These are phyloP conservation scores for Phyllostomus discolor DNA, from an alignment of 2,113 vertebrate genomes.

Conservation along the genomic window DNA sequence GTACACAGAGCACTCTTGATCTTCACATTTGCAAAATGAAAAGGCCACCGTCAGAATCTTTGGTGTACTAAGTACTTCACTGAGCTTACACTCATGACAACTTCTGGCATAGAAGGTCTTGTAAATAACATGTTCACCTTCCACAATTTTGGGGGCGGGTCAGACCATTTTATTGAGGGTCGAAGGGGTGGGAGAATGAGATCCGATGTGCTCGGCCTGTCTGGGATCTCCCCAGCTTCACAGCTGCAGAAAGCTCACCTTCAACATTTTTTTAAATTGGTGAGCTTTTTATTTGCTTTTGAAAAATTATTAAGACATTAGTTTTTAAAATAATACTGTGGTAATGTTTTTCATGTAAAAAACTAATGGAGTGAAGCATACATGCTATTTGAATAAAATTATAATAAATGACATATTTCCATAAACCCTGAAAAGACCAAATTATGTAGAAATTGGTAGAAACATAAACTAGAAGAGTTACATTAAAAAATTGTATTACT, in stretches of 20 bases:
- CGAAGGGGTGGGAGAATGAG: too few species aligned
- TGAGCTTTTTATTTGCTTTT: conserved; percentile 9
- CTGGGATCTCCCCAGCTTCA: too few species aligned
- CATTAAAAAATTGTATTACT: neutral
- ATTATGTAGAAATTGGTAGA: neutral
- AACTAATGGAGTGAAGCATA: neutral
- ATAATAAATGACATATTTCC: conserved; percentile 10
- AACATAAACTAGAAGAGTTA: neutral
- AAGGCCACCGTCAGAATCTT: neutral
- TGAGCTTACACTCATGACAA: neutral
- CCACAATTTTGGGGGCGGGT: neutral
- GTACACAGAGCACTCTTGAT: neutral
- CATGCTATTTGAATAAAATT: neutral
- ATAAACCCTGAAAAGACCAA: conserved; percentile 26
- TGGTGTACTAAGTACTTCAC: neutral
- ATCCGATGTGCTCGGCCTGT: too few species aligned
- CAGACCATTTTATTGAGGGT: too few species aligned
- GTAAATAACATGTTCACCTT: neutral
- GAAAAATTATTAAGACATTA: conserved; percentile 2
- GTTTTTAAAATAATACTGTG: neutral
- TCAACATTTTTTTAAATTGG: neutral
- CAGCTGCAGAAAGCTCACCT: neutral
- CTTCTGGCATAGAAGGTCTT: neutral
- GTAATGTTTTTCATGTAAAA: conserved; percentile 32
- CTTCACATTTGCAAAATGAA: neutral